phyloP scores from a whole-genome alignment of 2,888 invertebrate genomes.

The Cetonia aurata region DNA sequence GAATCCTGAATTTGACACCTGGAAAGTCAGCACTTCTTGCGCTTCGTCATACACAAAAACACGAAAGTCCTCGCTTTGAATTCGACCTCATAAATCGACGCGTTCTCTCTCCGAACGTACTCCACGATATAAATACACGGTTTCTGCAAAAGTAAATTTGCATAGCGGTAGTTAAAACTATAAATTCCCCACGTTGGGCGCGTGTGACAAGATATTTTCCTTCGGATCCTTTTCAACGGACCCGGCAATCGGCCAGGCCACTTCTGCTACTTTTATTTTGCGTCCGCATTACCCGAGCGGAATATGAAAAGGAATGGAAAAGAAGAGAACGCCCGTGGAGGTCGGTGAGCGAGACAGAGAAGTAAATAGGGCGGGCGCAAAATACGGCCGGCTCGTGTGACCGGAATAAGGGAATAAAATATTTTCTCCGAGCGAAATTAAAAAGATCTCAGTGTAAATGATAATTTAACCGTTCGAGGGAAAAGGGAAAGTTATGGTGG shows the following conservation, averaged over 20 bases:
- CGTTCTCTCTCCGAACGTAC: too few relatives aligned
- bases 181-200: slow-evolving; percentile 12
- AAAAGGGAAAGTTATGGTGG: too few relatives aligned
- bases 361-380: not conserved
- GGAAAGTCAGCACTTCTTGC: too few relatives aligned
- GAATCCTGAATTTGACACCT: too few relatives aligned
- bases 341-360: too few relatives aligned
- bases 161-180: slow-evolving; percentile 40
- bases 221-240: not conserved
- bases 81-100: too few relatives aligned
- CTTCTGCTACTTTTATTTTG: not conserved
- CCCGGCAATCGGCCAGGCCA: too few relatives aligned
- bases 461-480: slow-evolving; percentile 41
- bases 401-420: slow-evolving; percentile 51
- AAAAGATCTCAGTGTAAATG: slow-evolving; percentile 50
- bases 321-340: too few relatives aligned
- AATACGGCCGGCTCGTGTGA: slow-evolving; percentile 46
- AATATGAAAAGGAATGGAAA: slow-evolving; percentile 40
- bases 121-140: too few relatives aligned
- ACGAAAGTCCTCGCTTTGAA: too few relatives aligned
- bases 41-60: too few relatives aligned
- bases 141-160: slow-evolving; percentile 2
- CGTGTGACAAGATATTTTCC: slow-evolving; percentile 4
- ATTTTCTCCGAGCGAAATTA: slow-evolving; percentile 50
- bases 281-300: slow-evolving; percentile 39